Base-by-base conservation (phyloP, 2,113 vertebrate genomes). In the Pleuronectes platessa region DNA sequence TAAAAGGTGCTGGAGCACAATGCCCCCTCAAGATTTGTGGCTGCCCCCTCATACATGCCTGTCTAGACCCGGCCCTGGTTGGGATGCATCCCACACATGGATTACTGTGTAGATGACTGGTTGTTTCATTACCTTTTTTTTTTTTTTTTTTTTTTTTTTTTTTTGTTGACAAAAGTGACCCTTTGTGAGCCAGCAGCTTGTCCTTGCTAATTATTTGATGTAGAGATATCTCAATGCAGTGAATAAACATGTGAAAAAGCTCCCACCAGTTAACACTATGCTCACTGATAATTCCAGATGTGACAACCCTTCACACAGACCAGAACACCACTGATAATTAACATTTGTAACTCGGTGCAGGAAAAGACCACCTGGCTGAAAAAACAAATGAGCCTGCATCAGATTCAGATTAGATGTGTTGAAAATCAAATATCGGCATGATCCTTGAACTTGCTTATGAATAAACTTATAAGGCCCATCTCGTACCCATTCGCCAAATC, bases 201-300 rank as follows among this genome's bases (percentile, higher is more conserved):
- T 17, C 27, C 42, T 42, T 2, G 11, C 61, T 59, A 63, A 64
- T 63, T 63, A 59, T 53, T 56, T 35, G 1, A 17, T 62, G 21
- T 2, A 55, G 1, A 35, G 2, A 51, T 35, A 1, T 49, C 23
- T 31, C 24, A 35, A 31, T 7, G 31, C 26, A 61, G 60, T 21
- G 20, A 40, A 20, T 40, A 61, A 60, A 2, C 55, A 49, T 42
- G 24, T 37, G 15, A 24, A 61, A 26, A 26, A 2, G 26, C 26
- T 27, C 26, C 26, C 26, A 27, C 26, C 26, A 27, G 26, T 27
- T 27, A 27, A 27, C 26, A 27, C 26, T 27, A 27, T 27, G 26
- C 2, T 27, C 24, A 67, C 7, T 20, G 31, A 67, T 74, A 56
- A 73, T 68, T 61, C 61, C 24, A n/a, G 15, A 21, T 72, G 69